Conservation (phyloP, 2,113 vertebrate species). For the Serilophus lunatus region DNA sequence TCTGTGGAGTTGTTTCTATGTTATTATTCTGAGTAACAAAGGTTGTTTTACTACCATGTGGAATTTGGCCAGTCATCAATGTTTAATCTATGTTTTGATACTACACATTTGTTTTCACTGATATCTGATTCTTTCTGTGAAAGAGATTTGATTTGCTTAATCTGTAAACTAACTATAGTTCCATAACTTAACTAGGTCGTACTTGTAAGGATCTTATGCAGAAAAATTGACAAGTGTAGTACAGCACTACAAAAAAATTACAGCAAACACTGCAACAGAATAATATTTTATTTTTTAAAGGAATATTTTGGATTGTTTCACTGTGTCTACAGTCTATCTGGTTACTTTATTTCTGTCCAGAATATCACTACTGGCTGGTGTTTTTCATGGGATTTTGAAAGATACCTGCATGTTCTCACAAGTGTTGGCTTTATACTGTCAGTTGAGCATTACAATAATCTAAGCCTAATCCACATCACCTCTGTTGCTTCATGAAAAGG, state of each 20-base stretch:
- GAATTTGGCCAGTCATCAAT: background rate
- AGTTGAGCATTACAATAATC: background rate
- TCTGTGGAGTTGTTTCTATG: background rate
- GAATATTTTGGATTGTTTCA: background rate
- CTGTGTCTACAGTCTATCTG: background rate
- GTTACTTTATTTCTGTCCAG: background rate
- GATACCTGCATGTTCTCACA: background rate
- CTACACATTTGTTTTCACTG: background rate
- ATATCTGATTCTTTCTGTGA: background rate
- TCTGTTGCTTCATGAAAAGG: background rate
- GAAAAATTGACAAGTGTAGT: background rate
- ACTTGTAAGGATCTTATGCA: background rate
- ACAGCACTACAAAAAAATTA: background rate
- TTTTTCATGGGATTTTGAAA: background rate
- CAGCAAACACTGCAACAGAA: background rate
- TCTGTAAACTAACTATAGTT: background rate
- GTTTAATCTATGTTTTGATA: slow-evolving; percentile 11
- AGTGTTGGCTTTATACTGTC: background rate
- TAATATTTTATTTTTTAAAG: background rate
- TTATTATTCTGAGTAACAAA: background rate
- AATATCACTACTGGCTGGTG: background rate
- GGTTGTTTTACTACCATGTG: background rate
- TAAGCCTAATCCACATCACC: background rate
- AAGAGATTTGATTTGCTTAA: background rate
- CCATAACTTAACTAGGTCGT: background rate